phyloP scores from a whole-genome alignment of 2,797 vertebrate genomes.

The Chanos chanos region DNA sequence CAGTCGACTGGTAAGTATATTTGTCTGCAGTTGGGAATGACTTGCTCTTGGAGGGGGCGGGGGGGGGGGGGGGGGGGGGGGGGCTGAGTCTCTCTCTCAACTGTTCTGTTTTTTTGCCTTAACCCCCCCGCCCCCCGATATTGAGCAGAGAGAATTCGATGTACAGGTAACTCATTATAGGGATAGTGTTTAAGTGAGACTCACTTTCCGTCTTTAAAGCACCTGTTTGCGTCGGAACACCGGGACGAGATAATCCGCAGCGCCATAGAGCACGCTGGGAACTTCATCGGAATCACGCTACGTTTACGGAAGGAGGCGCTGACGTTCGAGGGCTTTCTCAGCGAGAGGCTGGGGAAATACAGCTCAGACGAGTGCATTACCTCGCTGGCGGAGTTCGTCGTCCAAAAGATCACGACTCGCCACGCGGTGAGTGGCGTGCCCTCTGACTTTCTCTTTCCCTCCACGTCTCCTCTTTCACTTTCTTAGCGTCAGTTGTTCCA shows the following conservation, averaged over 20 bases:
- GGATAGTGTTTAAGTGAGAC: no score
- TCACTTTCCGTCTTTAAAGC: no score
- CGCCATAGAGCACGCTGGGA: conserved; percentile 95
- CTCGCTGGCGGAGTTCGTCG: conserved; percentile 96
- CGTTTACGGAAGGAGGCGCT: conserved; percentile 87
- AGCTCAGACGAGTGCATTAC: conserved; percentile 94
- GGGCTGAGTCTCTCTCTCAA: no score
- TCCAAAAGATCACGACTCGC: conserved; percentile 92
- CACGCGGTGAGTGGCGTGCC: conserved; percentile 77
- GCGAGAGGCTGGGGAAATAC: conserved; percentile 93
- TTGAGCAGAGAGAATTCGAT: no score
- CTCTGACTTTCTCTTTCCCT: not conserved
- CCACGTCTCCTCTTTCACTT: not conserved
- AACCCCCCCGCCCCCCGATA: no score
- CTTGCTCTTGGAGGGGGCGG: no score
- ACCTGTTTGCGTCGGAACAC: conserved; percentile 94
- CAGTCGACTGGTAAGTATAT: conserved; percentile 82
- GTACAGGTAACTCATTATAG: no score
- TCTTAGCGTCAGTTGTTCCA: not conserved
- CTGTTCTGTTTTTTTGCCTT: no score
- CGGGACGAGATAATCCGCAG: conserved; percentile 95
- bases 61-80: no score
- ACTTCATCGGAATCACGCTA: conserved; percentile 90
- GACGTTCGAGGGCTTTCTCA: conserved; percentile 85
- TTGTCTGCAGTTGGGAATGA: not conserved